These are phyloP conservation scores for Fragum sueziense DNA, from an alignment of 2,888 invertebrate genomes.

Conservation along the genomic window DNA sequence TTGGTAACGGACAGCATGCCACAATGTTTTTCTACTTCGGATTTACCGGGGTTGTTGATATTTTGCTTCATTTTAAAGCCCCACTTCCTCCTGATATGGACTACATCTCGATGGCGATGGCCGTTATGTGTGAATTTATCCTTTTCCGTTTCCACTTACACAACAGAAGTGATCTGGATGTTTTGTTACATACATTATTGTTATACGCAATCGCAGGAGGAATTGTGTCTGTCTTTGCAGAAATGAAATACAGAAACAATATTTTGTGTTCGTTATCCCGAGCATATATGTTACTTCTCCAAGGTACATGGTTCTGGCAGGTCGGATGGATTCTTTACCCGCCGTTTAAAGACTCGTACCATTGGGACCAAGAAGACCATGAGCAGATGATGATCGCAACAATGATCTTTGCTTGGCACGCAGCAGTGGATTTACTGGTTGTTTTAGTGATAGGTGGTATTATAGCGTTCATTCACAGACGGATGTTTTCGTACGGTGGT, in stretches of 20 bases:
- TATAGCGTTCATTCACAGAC: slow-evolving; percentile 68
- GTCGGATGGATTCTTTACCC: slow-evolving; percentile 84
- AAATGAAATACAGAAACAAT: slow-evolving; percentile 80
- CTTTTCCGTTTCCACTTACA: slow-evolving; percentile 84
- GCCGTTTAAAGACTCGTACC: slow-evolving; percentile 75
- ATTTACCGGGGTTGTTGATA: slow-evolving; percentile 82
- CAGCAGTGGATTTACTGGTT: slow-evolving; percentile 69
- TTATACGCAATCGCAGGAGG: slow-evolving; percentile 81
- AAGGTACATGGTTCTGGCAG: slow-evolving; percentile 85
- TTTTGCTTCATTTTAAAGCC: slow-evolving; percentile 78
- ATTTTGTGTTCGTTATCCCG: slow-evolving; percentile 81
- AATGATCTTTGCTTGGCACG: slow-evolving; percentile 81
- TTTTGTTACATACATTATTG: slow-evolving; percentile 83
- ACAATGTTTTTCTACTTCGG: slow-evolving; percentile 84
- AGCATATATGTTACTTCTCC: slow-evolving; percentile 82
- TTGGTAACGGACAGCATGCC: slow-evolving; percentile 84
- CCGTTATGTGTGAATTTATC: slow-evolving; percentile 83
- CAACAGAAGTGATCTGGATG: slow-evolving; percentile 80
- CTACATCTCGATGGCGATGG: slow-evolving; percentile 81
- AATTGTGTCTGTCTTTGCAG: slow-evolving; percentile 77
- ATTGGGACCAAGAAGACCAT: slow-evolving; percentile 82
- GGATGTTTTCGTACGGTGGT: slow-evolving; percentile 43
- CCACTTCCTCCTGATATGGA: slow-evolving; percentile 82
- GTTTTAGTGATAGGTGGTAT: slow-evolving; percentile 72
- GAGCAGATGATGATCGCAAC: slow-evolving; percentile 83